Percentiles rank a stretch among this genome's conserved stretches.
Evolutionary conservation across 2,888 invertebrate genomes (phyloP).

Genomic region (Lithophane socia): DNA sequence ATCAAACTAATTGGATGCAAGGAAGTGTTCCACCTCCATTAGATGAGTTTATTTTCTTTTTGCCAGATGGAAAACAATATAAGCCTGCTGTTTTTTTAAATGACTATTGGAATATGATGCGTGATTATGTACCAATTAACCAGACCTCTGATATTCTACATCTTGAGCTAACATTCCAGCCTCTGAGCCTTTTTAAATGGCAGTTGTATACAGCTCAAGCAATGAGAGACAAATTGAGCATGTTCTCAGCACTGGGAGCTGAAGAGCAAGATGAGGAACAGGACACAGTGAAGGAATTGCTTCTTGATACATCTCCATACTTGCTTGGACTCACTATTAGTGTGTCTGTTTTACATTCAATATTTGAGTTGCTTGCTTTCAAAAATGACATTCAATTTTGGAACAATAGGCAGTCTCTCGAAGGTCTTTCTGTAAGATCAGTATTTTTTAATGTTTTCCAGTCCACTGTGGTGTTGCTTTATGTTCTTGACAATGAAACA

Average conservation of each 20-base stretch:
- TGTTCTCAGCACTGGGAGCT: constrained; percentile 91
- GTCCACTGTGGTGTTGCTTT: constrained; percentile 97
- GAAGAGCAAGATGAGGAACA: constrained; percentile 97
- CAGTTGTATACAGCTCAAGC: constrained; percentile 99
- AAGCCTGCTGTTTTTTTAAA: constrained; percentile 98
- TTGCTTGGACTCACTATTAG: constrained; percentile 97
- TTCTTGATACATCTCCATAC: constrained; percentile 99
- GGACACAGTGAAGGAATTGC: constrained; percentile 97
- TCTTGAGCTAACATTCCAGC: constrained; percentile 95
- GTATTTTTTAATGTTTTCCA: constrained; percentile 99
- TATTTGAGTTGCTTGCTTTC: constrained; percentile 99
- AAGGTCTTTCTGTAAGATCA: constrained; percentile 99
- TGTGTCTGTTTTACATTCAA: constrained; percentile 98
- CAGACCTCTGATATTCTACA: constrained; percentile 94
- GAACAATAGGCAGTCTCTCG: constrained; percentile 98
- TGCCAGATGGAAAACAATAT: constrained; percentile 96
- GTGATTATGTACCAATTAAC: constrained; percentile 98
- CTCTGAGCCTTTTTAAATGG: constrained; percentile 99
- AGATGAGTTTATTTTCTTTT: constrained; percentile 97
- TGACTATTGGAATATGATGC: constrained; percentile 99
- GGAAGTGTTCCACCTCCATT: constrained; percentile 97
- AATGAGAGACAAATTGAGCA: constrained; percentile 96
- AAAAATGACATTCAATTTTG: constrained; percentile 99
- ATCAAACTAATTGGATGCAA: constrained; percentile 98
- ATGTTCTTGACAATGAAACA: constrained; percentile 99